Evolutionary conservation across 1,140 invertebrate species (phyloP).

Genomic region (Thaumatotibia leucotreta): DNA sequence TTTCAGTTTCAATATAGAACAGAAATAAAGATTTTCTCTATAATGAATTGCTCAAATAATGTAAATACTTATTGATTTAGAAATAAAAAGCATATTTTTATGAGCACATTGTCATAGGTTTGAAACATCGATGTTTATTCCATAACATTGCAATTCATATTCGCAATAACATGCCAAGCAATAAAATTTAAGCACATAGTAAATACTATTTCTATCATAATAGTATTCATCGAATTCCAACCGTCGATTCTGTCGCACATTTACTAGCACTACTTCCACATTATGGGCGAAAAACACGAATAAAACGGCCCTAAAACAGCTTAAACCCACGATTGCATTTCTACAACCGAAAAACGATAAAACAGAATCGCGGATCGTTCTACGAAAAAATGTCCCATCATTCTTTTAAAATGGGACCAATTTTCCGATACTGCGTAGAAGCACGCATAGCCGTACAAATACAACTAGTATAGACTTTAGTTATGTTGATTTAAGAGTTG

Average conservation of each 20-base stretch:
- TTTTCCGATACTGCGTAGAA: slow-evolving; percentile 51
- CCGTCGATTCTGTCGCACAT: not conserved
- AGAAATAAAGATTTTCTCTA: too few species aligned
- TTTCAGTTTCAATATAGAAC: too few species aligned
- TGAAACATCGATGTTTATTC: not conserved
- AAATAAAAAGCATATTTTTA: not conserved
- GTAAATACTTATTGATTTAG: too few species aligned
- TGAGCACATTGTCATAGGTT: not conserved
- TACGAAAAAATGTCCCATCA: slow-evolving; percentile 50
- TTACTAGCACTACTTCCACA: not conserved
- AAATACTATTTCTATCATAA: not conserved
- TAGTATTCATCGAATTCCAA: not conserved
- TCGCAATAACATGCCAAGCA: not conserved
- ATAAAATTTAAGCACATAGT: not conserved
- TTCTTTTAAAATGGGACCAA: slow-evolving; percentile 58
- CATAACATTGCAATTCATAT: not conserved
- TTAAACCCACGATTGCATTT: slow-evolving; percentile 3
- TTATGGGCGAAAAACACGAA: not conserved
- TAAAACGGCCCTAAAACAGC: not conserved
- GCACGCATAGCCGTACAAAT: slow-evolving; percentile 43
- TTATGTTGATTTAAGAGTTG: slow-evolving; percentile 18
- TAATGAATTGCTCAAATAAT: too few species aligned
- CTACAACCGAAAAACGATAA: slow-evolving; percentile 16
- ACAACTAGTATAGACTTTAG: slow-evolving; percentile 21
- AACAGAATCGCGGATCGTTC: slow-evolving; percentile 36